Evolutionary conservation across 2,888 invertebrate species (phyloP).

Genomic region (Phania funesta): DNA sequence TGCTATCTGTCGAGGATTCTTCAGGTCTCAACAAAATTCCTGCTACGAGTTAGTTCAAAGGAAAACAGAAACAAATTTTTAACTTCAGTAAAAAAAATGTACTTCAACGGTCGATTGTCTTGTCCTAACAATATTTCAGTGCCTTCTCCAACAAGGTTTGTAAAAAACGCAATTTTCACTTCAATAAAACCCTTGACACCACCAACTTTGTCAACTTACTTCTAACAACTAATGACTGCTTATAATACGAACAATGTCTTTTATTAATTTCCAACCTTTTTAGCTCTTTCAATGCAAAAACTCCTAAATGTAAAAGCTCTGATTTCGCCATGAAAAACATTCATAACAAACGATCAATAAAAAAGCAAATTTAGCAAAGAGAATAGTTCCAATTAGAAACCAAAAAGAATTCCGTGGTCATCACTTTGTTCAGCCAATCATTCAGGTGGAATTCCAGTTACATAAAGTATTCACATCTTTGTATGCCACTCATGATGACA

Average conservation of each 20-base stretch:
- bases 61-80: too few species aligned
- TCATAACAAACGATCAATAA: conserved; percentile 14
- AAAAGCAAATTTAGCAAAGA: conserved; percentile 5
- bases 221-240: neutral
- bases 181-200: too few species aligned
- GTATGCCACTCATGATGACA: conserved; percentile 24
- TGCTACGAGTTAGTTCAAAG: too few species aligned
- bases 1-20: too few species aligned
- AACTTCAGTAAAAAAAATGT: too few species aligned
- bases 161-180: too few species aligned
- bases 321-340: conserved; percentile 16
- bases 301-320: neutral
- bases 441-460: conserved; percentile 34
- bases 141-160: too few species aligned
- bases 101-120: too few species aligned
- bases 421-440: conserved; percentile 38
- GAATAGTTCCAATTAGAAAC: conserved; percentile 55
- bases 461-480: conserved; percentile 43
- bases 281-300: conserved; percentile 6
- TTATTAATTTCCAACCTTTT: conserved; percentile 21
- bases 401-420: conserved; percentile 53
- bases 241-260: neutral
- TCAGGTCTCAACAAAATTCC: too few species aligned
- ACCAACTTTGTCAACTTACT: neutral
- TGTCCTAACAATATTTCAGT: too few species aligned